These are phyloP conservation scores for Pseudomugil gertrudae DNA, from an alignment of 2,797 vertebrate genomes.

Conservation along the genomic window DNA sequence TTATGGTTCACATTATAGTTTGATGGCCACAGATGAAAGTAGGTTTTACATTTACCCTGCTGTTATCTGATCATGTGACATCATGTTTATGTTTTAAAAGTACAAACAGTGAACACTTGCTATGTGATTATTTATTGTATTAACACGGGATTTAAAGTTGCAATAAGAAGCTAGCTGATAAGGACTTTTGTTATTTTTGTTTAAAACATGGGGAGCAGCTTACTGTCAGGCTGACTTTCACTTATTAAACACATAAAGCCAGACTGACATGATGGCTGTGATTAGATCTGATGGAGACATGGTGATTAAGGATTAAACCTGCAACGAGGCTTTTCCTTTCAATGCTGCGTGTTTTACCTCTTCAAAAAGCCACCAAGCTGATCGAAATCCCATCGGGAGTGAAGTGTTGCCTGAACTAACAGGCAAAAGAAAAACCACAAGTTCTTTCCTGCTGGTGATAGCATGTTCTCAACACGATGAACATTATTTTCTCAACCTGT, in stretches of 20 bases:
- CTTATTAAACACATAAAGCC: slow-evolving; percentile 31
- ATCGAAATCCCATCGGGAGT: slow-evolving; percentile 36
- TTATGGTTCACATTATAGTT: too few species aligned
- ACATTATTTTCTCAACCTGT: slow-evolving; percentile 36
- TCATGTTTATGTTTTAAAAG: too few species aligned
- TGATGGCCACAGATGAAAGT: too few species aligned
- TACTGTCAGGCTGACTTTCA: slow-evolving; percentile 17
- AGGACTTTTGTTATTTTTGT: not conserved
- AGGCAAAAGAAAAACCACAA: slow-evolving; percentile 17
- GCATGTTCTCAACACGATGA: slow-evolving; percentile 28
- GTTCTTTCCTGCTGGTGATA: slow-evolving; percentile 19
- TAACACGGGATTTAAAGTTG: not conserved
- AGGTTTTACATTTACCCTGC: too few species aligned
- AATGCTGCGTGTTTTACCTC: slow-evolving; percentile 33
- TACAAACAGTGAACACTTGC: too few species aligned
- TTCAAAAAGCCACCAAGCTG: slow-evolving; percentile 32
- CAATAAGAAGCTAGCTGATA: too few species aligned
- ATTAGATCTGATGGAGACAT: slow-evolving; percentile 52
- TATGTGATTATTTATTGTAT: too few species aligned
- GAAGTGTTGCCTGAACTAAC: slow-evolving; percentile 20
- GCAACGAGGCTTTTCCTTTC: slow-evolving; percentile 32
- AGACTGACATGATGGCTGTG: slow-evolving; percentile 25
- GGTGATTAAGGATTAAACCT: slow-evolving; percentile 53
- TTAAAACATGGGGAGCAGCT: slow-evolving; percentile 7
- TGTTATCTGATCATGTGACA: too few species aligned